phyloP scores from a whole-genome alignment of 2,888 invertebrate species.

The Coronaproctus castanopsis region DNA sequence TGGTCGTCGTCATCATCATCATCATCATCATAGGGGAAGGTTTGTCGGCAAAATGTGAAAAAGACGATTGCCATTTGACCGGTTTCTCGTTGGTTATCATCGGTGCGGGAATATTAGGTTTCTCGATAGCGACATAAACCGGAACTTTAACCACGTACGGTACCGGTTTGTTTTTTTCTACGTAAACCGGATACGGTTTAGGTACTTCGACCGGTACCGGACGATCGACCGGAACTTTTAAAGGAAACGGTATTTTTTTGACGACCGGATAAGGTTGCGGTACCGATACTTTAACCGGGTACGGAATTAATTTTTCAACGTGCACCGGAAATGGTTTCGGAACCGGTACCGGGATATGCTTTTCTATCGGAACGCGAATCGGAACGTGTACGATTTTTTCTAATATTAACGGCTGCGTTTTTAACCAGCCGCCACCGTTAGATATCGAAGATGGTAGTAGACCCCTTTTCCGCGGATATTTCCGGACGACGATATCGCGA shows the following conservation, averaged over 20 bases:
- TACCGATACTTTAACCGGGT: conserved; percentile 19
- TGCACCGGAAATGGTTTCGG: conserved; percentile 19
- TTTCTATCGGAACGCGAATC: conserved; percentile 34
- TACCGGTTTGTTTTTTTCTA: conserved; percentile 21
- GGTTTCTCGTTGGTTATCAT: conserved; percentile 47
- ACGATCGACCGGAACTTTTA: conserved; percentile 19
- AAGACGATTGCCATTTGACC: conserved; percentile 27
- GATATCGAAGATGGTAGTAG: not conserved
- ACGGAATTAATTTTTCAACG: conserved; percentile 19
- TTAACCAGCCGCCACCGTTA: not conserved
- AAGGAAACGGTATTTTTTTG: conserved; percentile 19
- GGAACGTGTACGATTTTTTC: conserved; percentile 31
- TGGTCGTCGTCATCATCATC: no score
- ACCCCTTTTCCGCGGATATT: not conserved
- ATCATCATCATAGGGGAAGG: not conserved
- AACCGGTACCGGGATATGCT: conserved; percentile 36
- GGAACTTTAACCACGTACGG: conserved; percentile 47
- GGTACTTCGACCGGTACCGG: conserved; percentile 19
- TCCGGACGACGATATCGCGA: not conserved
- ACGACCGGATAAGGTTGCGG: conserved; percentile 20
- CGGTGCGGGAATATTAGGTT: conserved; percentile 47
- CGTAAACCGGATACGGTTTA: conserved; percentile 20
- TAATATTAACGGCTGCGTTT: conserved; percentile 5
- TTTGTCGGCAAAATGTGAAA: not conserved
- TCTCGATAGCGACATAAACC: conserved; percentile 33